Percentiles rank a stretch among this genome's conserved stretches.
Evolutionary conservation across 2,113 vertebrate genomes (phyloP).

Genomic region (Tetraodon nigroviridis): DNA sequence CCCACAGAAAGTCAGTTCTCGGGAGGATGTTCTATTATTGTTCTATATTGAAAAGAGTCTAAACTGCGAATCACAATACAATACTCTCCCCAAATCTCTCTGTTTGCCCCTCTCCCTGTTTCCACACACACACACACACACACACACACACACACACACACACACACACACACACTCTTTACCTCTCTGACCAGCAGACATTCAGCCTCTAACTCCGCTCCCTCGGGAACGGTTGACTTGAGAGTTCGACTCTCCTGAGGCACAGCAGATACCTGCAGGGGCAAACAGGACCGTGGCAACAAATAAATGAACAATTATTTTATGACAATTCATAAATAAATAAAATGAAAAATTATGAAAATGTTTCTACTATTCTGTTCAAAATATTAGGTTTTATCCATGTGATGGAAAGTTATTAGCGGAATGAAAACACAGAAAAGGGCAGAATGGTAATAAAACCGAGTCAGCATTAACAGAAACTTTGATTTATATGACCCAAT

Average conservation of each 20-base stretch:
- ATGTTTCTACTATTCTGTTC: not conserved
- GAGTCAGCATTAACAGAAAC: not conserved
- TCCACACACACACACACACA: not conserved
- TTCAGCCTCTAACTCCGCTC: conserved; percentile 85
- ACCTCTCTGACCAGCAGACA: conserved; percentile 97
- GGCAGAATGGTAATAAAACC: conserved; percentile 3
- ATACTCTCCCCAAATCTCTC: conserved; percentile 11
- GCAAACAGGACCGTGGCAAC: not conserved
- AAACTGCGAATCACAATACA: conserved; percentile 11
- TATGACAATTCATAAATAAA: not conserved
- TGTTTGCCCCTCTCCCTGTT: no score
- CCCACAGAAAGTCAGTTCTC: not conserved
- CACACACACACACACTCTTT: conserved; percentile 28
- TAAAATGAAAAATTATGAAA: no score
- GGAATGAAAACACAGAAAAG: conserved; percentile 1
- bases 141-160: conserved; percentile 6
- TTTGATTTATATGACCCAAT: conserved; percentile 27
- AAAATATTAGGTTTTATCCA: conserved; percentile 1
- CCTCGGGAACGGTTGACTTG: conserved; percentile 88
- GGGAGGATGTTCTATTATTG: conserved; percentile 15
- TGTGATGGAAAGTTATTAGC: conserved; percentile 7
- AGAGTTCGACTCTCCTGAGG: conserved; percentile 87
- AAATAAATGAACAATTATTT: not conserved
- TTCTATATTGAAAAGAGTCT: conserved; percentile 20
- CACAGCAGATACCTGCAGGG: conserved; percentile 80